A percentile compares a stretch with the other conserved stretches of the same genome.
phyloP scores from a whole-genome alignment of 2,888 invertebrate species.

The Trisateles emortualis region DNA sequence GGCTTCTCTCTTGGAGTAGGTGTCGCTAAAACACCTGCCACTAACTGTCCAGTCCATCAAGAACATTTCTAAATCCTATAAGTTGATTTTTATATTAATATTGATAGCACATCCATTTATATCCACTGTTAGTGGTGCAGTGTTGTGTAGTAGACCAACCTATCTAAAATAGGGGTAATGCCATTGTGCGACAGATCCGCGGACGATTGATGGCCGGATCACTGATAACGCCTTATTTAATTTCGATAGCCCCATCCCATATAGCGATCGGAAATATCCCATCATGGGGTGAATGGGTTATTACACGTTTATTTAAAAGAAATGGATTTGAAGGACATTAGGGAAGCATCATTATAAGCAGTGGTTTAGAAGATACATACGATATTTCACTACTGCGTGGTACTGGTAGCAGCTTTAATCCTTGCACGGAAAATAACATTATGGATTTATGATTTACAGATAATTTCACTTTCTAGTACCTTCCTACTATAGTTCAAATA shows the following conservation, averaged over 20 bases:
- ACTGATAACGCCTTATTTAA: slow-evolving; percentile 74
- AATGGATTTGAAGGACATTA: neutral
- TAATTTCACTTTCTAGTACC: too few relatives aligned
- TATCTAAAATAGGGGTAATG: slow-evolving; percentile 59
- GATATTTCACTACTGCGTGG: too few relatives aligned
- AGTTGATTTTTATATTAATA: neutral
- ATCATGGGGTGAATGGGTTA: slow-evolving; percentile 50
- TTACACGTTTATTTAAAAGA: slow-evolving; percentile 1
- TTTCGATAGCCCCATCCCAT: slow-evolving; percentile 49
- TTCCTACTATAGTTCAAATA: too few relatives aligned
- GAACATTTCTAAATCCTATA: neutral
- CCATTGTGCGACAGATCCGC: slow-evolving; percentile 59
- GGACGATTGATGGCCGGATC: slow-evolving; percentile 75
- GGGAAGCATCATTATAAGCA: neutral
- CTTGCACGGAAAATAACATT: too few relatives aligned
- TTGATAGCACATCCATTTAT: slow-evolving; percentile 46
- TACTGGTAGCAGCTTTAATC: too few relatives aligned
- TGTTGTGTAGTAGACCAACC: slow-evolving; percentile 52
- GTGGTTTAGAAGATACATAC: too few relatives aligned
- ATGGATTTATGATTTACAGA: too few relatives aligned
- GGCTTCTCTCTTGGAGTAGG: too few relatives aligned
- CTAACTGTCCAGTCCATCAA: too few relatives aligned
- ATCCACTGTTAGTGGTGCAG: slow-evolving; percentile 16
- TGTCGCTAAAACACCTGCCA: too few relatives aligned
- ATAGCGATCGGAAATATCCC: slow-evolving; percentile 21